These are phyloP conservation scores for Asobara japonica DNA, from an alignment of 1,140 invertebrate species.

Conservation along the genomic window DNA sequence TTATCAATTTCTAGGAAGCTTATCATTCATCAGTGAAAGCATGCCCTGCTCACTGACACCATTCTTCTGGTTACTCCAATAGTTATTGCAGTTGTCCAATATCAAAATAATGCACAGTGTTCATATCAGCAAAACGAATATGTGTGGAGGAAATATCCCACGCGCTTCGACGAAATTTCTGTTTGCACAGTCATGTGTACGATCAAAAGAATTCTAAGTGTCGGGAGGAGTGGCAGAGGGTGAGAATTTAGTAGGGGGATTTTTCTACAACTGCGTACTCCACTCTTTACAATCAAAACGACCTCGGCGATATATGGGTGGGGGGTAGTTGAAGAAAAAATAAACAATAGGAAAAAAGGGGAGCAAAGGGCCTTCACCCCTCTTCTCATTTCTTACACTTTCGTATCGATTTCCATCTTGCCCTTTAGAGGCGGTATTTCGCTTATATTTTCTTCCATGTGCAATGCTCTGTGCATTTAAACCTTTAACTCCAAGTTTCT, in stretches of 20 bases:
- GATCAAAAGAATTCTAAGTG: slow-evolving; percentile 33
- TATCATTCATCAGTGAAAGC: neutral
- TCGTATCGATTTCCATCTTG: slow-evolving; percentile 29
- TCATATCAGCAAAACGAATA: neutral
- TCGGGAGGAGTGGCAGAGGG: neutral
- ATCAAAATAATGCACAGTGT: neutral
- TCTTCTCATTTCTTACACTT: slow-evolving; percentile 15
- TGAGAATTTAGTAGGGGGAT: neutral
- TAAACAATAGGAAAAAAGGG: slow-evolving; percentile 36
- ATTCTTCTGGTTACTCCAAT: too few relatives aligned
- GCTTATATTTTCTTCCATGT: slow-evolving; percentile 17
- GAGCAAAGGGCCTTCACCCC: neutral
- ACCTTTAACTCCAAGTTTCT: neutral
- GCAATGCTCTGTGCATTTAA: neutral
- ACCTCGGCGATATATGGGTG: slow-evolving; percentile 33
- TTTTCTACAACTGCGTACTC: slow-evolving; percentile 8
- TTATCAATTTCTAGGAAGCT: neutral
- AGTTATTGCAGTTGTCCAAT: neutral
- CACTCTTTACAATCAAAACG: slow-evolving; percentile 36
- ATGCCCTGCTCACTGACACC: too few relatives aligned
- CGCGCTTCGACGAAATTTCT: slow-evolving; percentile 6
- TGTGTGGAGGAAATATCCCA: neutral
- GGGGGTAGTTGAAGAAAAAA: slow-evolving; percentile 9
- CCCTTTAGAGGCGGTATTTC: slow-evolving; percentile 1
- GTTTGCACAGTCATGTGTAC: slow-evolving; percentile 17